Evolutionary conservation across 1,140 invertebrate species (phyloP).

Genomic region (Trinorchestia longiramus): DNA sequence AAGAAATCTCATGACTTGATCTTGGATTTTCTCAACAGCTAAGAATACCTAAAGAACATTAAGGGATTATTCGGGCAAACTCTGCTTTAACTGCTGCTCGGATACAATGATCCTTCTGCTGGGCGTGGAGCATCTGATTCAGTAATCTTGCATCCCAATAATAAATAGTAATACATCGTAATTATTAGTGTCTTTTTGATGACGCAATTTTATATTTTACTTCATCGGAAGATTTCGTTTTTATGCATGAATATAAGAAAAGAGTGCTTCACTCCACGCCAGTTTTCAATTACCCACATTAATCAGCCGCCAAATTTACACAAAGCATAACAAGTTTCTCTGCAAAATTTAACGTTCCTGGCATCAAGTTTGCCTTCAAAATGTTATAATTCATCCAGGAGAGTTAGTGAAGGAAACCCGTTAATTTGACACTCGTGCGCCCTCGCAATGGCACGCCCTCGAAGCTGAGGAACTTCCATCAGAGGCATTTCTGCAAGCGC

Average conservation of each 20-base stretch:
- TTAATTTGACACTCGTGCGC: neutral
- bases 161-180: neutral
- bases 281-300: neutral
- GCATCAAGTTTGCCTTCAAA: neutral
- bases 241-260: neutral
- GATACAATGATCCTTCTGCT: neutral
- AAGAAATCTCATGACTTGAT: neutral
- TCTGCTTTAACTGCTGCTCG: neutral
- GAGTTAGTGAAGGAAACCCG: neutral
- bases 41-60: neutral
- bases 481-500: neutral
- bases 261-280: neutral
- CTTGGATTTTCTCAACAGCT: neutral
- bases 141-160: neutral
- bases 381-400: neutral
- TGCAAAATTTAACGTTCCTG: neutral
- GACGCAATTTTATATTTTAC: neutral
- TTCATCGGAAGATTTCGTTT: neutral
- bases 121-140: neutral
- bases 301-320: neutral
- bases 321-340: neutral
- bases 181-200: neutral
- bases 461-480: neutral
- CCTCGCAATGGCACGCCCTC: too few relatives aligned
- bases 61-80: neutral